These are phyloP conservation scores for Xyrauchen texanus DNA, from an alignment of 2,113 vertebrate species.

Conservation along the genomic window DNA sequence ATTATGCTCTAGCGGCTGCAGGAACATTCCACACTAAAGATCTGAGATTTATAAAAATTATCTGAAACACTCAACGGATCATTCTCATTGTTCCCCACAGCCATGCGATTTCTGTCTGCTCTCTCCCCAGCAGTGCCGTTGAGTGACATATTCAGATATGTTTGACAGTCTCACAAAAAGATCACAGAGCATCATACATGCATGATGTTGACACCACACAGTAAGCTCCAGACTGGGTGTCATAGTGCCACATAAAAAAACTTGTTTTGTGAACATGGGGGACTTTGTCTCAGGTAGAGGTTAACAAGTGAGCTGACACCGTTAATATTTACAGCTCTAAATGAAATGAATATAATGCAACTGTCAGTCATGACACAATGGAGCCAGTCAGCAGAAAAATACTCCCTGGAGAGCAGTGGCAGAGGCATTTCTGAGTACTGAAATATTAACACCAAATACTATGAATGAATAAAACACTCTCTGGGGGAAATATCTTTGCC, in stretches of 20 bases:
- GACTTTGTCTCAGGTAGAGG: constrained; percentile 53
- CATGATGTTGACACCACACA: constrained; percentile 55
- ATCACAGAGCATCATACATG: constrained; percentile 41
- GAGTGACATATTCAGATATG: constrained; percentile 49
- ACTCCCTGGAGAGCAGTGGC: constrained; percentile 38
- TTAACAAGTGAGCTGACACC: constrained; percentile 56
- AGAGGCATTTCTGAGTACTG: constrained; percentile 40
- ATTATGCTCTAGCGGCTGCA: too few relatives aligned
- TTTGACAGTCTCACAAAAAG: constrained; percentile 53
- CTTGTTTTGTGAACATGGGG: constrained; percentile 46
- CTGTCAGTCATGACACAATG: constrained; percentile 55
- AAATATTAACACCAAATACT: constrained; percentile 57
- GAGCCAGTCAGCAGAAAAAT: constrained; percentile 50
- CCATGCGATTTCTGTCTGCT: constrained; percentile 32
- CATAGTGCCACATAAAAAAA: constrained; percentile 47
- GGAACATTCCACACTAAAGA: neutral
- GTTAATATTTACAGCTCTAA: constrained; percentile 59
- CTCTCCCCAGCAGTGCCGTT: constrained; percentile 42
- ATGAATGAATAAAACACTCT: constrained; percentile 47
- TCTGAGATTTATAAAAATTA: neutral
- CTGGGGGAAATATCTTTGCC: constrained; percentile 10
- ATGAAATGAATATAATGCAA: constrained; percentile 58
- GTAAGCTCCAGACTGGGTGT: constrained; percentile 44
- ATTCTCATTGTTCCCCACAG: constrained; percentile 33
- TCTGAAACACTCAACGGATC: constrained; percentile 6